These are phyloP conservation scores for Dexiosoma caninum DNA, from an alignment of 2,888 invertebrate genomes.

Conservation along the genomic window DNA sequence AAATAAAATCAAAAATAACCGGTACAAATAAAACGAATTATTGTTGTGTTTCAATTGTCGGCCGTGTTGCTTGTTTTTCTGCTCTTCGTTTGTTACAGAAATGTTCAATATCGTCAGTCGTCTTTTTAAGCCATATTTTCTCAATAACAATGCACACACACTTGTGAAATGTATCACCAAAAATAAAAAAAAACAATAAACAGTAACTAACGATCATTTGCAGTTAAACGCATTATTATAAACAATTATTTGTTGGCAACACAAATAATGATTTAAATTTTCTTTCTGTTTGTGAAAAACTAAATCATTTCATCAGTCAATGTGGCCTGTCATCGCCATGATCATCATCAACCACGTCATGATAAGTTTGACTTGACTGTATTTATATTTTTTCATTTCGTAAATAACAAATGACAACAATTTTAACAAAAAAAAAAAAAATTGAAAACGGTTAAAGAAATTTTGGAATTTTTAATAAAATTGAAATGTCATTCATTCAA, in stretches of 20 bases:
- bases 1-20: slow-evolving; percentile 28
- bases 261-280: slow-evolving; percentile 17
- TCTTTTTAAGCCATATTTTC: slow-evolving; percentile 32
- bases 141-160: background rate
- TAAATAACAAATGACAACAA: slow-evolving; percentile 32
- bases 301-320: slow-evolving; percentile 59
- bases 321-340: slow-evolving; percentile 49
- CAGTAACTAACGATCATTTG: slow-evolving; percentile 22
- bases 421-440: background rate
- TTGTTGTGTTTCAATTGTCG: slow-evolving; percentile 42
- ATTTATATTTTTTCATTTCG: background rate
- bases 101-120: slow-evolving; percentile 49
- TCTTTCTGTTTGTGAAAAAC: slow-evolving; percentile 39
- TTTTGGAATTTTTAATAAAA: slow-evolving; percentile 27
- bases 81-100: slow-evolving; percentile 27
- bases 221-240: slow-evolving; percentile 55
- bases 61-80: background rate
- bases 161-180: background rate
- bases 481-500: background rate
- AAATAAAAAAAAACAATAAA: background rate
- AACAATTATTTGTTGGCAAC: slow-evolving; percentile 51
- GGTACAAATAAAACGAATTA: slow-evolving; percentile 36
- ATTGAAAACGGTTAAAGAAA: slow-evolving; percentile 1
- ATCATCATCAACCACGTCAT: slow-evolving; percentile 29
- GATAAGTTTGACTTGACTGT: slow-evolving; percentile 33